A percentile compares a stretch with the other conserved stretches of the same genome.
These are phyloP conservation scores for Chloebia gouldiae DNA, from an alignment of 2,113 vertebrate genomes.

Conservation along the genomic window DNA sequence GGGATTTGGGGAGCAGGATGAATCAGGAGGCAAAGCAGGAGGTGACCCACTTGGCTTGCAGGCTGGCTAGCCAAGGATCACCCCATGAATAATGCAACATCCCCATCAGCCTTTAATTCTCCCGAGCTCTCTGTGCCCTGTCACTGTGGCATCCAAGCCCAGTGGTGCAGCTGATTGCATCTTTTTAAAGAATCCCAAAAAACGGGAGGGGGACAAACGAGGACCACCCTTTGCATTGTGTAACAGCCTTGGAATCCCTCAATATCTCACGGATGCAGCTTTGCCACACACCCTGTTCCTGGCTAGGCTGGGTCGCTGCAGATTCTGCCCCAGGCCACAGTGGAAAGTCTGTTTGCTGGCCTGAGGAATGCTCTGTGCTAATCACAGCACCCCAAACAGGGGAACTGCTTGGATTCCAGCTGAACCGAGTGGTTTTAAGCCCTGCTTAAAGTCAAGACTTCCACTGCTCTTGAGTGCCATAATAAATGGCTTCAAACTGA, in stretches of 20 bases:
- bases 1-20: neutral
- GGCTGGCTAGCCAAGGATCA: neutral
- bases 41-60: neutral
- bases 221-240: neutral
- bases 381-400: neutral
- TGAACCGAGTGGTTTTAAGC: neutral
- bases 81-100: neutral
- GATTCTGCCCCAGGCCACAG: neutral
- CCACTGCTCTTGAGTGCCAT: neutral
- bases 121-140: neutral
- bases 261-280: neutral
- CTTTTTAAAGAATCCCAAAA: neutral
- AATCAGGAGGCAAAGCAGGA: conserved; percentile 21
- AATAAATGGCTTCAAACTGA: neutral
- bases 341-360: neutral
- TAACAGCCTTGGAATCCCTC: neutral
- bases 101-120: neutral
- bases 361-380: neutral
- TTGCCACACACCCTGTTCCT: neutral
- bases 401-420: neutral
- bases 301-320: neutral
- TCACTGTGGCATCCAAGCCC: neutral
- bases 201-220: neutral
- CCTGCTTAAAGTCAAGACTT: neutral
- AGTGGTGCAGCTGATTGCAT: neutral